Base-by-base conservation (phyloP, 2,797 vertebrate genomes). In the Protosalanx chinensis region DNA sequence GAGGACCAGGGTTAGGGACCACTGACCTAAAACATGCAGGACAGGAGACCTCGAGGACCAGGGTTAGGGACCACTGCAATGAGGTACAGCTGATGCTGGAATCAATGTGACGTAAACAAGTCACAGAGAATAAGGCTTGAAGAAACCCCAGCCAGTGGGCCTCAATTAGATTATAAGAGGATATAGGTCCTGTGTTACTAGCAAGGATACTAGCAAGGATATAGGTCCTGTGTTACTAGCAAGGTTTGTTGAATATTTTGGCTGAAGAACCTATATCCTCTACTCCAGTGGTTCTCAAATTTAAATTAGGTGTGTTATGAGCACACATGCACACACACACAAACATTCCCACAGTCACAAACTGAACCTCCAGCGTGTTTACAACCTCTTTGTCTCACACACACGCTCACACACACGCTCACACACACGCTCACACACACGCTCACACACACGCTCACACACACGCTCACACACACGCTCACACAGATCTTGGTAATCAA, bases 381-480 rank as follows among this genome's bases (percentile, higher is more conserved):
- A 74, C 74, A 71, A 69, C 67, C 64, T 73, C 74, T 73, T 77
- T 76, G 75, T 79, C 76, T 77, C 79, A 57, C 67, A 75, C 30
- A 74, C n/a, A n/a, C n/a, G n/a, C n/a, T n/a, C n/a, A n/a, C n/a
- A n/a, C 66, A 79, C 64, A 70, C 59, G 62, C 72, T 61, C 56
- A 79, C 74, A 76, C 37, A 71, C n/a, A n/a, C n/a, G n/a, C n/a
- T n/a, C n/a, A n/a, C n/a, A n/a, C 66, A 79, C 64, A 70, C 59
- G 62, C 72, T 61, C 56, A 79, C 74, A 76, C 37, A 71, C 64
- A 70, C 59, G 62, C 72, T 61, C 56, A 79, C 74, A 76, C 37
- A 71, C n/a, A n/a, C n/a, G n/a, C n/a, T n/a, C n/a, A n/a, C 71
- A 61, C 66, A 79, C 64, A 70, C 59, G 62, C 72, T 61, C 56